Evolutionary conservation across 1,140 invertebrate genomes (phyloP).

Genomic region (Leptopilina clavipes): DNA sequence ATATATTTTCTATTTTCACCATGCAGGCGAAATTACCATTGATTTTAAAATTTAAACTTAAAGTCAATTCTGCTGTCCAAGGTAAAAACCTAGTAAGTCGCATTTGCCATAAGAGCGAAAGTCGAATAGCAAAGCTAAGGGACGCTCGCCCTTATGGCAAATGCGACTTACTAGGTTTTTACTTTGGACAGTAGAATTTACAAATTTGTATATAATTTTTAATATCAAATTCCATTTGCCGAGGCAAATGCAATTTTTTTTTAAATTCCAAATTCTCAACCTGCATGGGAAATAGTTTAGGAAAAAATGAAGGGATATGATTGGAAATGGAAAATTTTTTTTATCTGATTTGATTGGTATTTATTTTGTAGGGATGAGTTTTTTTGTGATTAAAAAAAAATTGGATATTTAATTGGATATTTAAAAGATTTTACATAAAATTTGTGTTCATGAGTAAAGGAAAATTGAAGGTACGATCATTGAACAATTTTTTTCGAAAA

Average conservation of each 20-base stretch:
- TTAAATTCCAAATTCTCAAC: neutral
- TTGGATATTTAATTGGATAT: too few relatives aligned
- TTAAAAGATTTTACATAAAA: too few relatives aligned
- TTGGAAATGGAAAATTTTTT: neutral
- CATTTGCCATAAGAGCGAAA: too few relatives aligned
- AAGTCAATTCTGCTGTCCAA: too few relatives aligned
- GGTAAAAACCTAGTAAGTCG: too few relatives aligned
- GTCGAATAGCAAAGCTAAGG: too few relatives aligned
- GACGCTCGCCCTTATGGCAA: too few relatives aligned
- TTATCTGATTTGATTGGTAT: neutral
- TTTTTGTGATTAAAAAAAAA: neutral
- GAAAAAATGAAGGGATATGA: neutral
- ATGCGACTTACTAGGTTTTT: too few relatives aligned
- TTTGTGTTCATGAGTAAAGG: neutral
- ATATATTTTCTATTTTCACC: neutral
- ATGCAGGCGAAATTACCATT: neutral
- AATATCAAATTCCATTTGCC: neutral
- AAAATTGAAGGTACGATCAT: neutral
- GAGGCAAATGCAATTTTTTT: neutral
- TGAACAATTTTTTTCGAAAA: neutral
- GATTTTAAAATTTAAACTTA: neutral
- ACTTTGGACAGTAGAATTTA: too few relatives aligned
- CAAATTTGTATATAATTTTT: too few relatives aligned
- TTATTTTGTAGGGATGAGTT: neutral
- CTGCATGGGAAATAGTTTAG: constrained; percentile 7